A percentile compares a stretch with the other conserved stretches of the same genome.
These are phyloP conservation scores for Lophochroa leadbeateri DNA, from an alignment of 2,113 vertebrate genomes.

Conservation along the genomic window DNA sequence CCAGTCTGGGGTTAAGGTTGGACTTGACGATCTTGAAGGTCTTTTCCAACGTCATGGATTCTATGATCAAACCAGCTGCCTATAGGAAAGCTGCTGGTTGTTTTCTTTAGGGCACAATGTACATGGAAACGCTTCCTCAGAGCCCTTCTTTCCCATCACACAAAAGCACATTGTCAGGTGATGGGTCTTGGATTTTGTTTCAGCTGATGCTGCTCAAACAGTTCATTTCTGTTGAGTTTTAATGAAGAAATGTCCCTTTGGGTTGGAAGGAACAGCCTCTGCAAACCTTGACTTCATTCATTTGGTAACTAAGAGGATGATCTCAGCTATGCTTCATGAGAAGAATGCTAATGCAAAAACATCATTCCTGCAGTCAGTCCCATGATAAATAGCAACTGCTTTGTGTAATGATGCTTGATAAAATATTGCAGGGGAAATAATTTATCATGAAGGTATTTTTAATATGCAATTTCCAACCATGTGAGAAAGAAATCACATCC, in stretches of 20 bases:
- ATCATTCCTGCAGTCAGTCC: neutral
- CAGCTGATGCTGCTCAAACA: neutral
- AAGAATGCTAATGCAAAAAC: neutral
- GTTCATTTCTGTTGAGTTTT: neutral
- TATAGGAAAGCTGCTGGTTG: neutral
- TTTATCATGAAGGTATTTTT: neutral
- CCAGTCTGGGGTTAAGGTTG: neutral
- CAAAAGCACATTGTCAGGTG: neutral
- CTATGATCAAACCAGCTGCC: neutral
- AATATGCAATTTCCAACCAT: neutral
- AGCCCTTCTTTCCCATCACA: neutral
- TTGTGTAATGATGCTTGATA: neutral
- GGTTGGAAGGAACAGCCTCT: neutral
- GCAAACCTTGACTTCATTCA: neutral
- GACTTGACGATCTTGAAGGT: neutral
- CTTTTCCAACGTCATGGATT: neutral
- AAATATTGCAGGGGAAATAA: neutral
- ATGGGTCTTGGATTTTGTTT: neutral
- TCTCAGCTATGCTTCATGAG: neutral
- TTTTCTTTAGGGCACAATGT: neutral
- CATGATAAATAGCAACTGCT: neutral
- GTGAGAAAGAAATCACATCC: neutral
- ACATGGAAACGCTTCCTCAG: neutral
- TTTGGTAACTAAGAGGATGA: neutral
- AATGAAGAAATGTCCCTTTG: neutral